Conservation (phyloP, 2,113 vertebrate genomes). For the Alethe diademata region DNA sequence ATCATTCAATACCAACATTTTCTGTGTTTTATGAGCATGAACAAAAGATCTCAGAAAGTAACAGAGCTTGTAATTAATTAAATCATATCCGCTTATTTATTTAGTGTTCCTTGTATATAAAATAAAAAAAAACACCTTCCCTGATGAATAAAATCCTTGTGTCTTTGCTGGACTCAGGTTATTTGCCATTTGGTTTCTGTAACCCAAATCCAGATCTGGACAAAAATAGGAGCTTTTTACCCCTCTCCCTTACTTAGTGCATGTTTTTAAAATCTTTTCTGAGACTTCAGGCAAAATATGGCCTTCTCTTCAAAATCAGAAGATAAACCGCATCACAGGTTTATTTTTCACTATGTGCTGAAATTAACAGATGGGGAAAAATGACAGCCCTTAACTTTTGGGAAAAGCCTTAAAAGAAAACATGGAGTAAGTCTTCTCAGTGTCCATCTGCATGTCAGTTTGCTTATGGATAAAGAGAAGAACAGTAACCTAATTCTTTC, state of each 20-base stretch:
- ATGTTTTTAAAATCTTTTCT: not conserved
- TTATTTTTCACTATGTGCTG: not conserved
- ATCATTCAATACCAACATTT: not conserved
- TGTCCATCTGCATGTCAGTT: not conserved
- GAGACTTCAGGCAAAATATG: not conserved
- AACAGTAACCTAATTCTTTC: slow-evolving; percentile 42
- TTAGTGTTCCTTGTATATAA: not conserved
- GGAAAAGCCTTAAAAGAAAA: not conserved
- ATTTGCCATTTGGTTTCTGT: not conserved
- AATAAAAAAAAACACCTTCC: not conserved
- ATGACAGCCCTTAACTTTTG: not conserved
- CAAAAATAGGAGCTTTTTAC: not conserved
- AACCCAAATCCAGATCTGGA: not conserved
- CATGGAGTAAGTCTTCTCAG: not conserved
- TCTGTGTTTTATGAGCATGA: not conserved
- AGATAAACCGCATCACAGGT: not conserved
- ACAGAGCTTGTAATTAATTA: not conserved
- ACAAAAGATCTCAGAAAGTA: not conserved
- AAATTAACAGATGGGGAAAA: not conserved
- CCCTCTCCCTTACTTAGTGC: not conserved
- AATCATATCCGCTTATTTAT: not conserved
- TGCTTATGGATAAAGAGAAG: not conserved
- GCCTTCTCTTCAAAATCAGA: not conserved
- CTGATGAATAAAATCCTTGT: not conserved
- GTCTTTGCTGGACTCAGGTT: not conserved